phyloP scores from a whole-genome alignment of 2,797 vertebrate species.

The Spondyliosoma cantharus region DNA sequence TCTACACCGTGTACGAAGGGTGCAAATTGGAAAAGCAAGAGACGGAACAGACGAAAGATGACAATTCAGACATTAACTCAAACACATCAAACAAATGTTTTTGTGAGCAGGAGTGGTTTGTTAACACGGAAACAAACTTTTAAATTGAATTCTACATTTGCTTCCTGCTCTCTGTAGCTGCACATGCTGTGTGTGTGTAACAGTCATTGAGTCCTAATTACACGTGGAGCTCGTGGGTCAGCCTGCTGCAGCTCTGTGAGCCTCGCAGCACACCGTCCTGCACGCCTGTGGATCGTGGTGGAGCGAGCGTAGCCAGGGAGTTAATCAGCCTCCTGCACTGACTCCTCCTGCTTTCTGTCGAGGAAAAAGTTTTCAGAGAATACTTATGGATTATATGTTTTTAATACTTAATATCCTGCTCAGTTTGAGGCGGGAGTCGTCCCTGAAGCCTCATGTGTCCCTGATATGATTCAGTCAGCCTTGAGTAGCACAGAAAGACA shows the following conservation, averaged over 20 bases:
- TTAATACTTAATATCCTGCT: not conserved
- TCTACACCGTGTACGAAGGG: too few species aligned
- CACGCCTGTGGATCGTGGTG: not conserved
- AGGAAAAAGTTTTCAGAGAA: slow-evolving; percentile 8
- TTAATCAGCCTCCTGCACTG: slow-evolving; percentile 30
- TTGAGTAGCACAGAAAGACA: too few species aligned
- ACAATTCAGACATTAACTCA: too few species aligned
- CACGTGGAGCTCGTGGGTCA: slow-evolving; percentile 17
- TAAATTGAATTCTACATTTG: too few species aligned
- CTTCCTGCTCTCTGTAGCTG: not conserved
- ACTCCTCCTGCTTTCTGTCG: not conserved
- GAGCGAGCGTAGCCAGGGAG: slow-evolving; percentile 28
- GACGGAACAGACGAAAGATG: too few species aligned
- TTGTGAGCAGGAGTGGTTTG: too few species aligned
- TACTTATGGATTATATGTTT: not conserved
- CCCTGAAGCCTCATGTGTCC: not conserved
- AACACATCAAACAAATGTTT: too few species aligned
- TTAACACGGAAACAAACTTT: too few species aligned
- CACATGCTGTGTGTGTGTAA: slow-evolving; percentile 6
- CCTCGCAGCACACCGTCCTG: not conserved
- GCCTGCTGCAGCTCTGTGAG: slow-evolving; percentile 14
- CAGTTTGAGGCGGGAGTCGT: not conserved
- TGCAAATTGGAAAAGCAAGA: too few species aligned
- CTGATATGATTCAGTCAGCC: not conserved
- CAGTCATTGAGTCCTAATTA: slow-evolving; percentile 32